Evolutionary conservation across 92 coral and sea anemone genomes (phyloP).

Genomic region (Phenganax stokvisi): DNA sequence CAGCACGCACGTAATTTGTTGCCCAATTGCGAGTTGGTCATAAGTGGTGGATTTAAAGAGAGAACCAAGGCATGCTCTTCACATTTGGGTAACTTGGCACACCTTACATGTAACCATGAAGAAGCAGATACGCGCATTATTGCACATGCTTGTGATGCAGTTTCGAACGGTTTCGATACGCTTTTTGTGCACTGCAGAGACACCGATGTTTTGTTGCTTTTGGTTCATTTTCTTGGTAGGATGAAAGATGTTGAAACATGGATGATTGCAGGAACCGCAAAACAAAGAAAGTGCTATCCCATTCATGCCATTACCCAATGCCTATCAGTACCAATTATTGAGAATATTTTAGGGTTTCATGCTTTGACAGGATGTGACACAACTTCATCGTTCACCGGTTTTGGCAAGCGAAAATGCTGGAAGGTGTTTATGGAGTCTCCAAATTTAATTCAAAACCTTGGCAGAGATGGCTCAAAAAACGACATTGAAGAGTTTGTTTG

Average conservation of each 20-base stretch:
- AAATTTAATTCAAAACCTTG: slow-evolving; percentile 27
- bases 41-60: not conserved
- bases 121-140: slow-evolving; percentile 17
- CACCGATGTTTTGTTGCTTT: slow-evolving; percentile 19
- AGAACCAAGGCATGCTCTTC: slow-evolving; percentile 2
- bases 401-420: slow-evolving; percentile 38
- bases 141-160: slow-evolving; percentile 25
- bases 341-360: slow-evolving; percentile 32
- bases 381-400: slow-evolving; percentile 34
- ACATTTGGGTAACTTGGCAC: slow-evolving; percentile 3
- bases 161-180: not conserved
- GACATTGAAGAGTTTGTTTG: slow-evolving; percentile 9
- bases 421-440: slow-evolving; percentile 35
- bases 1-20: not conserved
- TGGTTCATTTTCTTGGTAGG: slow-evolving; percentile 21
- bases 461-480: slow-evolving; percentile 12
- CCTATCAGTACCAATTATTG: not conserved
- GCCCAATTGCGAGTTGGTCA: not conserved
- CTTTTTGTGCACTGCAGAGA: slow-evolving; percentile 17
- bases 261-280: slow-evolving; percentile 6
- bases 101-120: slow-evolving; percentile 15
- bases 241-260: slow-evolving; percentile 20
- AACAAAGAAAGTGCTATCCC: slow-evolving; percentile 6
- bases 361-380: slow-evolving; percentile 43
- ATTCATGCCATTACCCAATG: slow-evolving; percentile 7